phyloP scores from a whole-genome alignment of 2,797 vertebrate genomes.

The Lutjanus campechanus region DNA sequence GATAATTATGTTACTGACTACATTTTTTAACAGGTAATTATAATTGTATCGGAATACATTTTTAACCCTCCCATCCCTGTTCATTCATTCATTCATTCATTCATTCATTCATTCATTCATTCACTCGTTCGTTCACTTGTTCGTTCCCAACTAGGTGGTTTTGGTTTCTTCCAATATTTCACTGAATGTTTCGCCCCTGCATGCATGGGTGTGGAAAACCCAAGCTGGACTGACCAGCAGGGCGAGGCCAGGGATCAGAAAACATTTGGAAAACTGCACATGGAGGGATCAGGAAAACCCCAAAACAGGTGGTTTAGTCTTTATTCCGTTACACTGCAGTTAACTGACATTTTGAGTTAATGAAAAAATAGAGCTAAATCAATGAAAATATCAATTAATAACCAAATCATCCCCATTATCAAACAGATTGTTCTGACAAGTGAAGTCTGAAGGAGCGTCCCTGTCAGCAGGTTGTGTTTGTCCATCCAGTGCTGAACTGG shows the following conservation, averaged over 20 bases:
- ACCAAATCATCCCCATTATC: neutral
- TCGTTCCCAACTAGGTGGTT: too few species aligned
- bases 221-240: neutral
- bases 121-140: too few species aligned
- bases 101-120: too few species aligned
- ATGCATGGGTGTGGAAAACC: slow-evolving; percentile 20
- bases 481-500: neutral
- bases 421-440: neutral
- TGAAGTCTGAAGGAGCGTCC: neutral
- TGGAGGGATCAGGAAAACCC: slow-evolving; percentile 5
- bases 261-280: slow-evolving; percentile 2
- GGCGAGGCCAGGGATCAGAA: neutral
- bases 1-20: too few species aligned
- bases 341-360: neutral
- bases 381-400: neutral
- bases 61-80: too few species aligned
- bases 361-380: neutral
- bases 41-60: too few species aligned
- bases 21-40: too few species aligned
- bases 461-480: slow-evolving; percentile 4
- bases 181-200: too few species aligned
- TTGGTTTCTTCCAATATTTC: too few species aligned
- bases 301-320: slow-evolving; percentile 4
- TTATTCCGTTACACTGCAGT: neutral
- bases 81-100: too few species aligned